Evolutionary conservation across 2,113 vertebrate species (phyloP).

Genomic region (Ammodytes dubius): DNA sequence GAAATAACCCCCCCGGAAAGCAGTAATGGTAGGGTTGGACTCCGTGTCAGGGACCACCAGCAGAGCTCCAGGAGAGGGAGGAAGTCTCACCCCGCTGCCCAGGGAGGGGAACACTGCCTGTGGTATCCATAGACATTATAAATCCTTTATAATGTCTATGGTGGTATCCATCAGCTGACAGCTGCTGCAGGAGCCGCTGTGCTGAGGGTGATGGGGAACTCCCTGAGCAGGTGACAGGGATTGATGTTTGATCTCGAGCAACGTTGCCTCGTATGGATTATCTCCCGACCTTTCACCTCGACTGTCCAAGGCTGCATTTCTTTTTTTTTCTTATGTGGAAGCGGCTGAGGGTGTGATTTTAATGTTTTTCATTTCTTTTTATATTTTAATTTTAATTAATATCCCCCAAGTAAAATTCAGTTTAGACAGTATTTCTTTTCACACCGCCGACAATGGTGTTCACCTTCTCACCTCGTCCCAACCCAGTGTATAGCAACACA

Average conservation of each 20-base stretch:
- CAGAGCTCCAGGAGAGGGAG: conserved; percentile 39
- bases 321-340: conserved; percentile 9
- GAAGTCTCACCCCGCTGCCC: conserved; percentile 12
- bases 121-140: conserved; percentile 19
- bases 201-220: conserved; percentile 42
- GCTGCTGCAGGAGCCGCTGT: conserved; percentile 19
- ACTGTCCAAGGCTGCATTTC: conserved; percentile 35
- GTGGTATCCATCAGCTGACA: conserved; percentile 38
- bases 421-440: neutral
- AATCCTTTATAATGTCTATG: too few species aligned
- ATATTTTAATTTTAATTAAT: conserved; percentile 4
- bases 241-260: conserved; percentile 47
- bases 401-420: neutral
- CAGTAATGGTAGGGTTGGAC: conserved; percentile 55
- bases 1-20: conserved; percentile 39
- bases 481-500: too few species aligned
- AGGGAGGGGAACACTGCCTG: conserved; percentile 9
- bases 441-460: too few species aligned
- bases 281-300: conserved; percentile 51
- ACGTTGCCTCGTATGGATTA: conserved; percentile 51
- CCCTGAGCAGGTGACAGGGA: conserved; percentile 45
- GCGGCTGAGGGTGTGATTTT: neutral
- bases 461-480: too few species aligned
- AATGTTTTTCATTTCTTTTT: neutral
- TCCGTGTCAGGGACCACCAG: conserved; percentile 55